Conservation (phyloP, 2,888 invertebrate species). For the Diarsia dahlii region DNA sequence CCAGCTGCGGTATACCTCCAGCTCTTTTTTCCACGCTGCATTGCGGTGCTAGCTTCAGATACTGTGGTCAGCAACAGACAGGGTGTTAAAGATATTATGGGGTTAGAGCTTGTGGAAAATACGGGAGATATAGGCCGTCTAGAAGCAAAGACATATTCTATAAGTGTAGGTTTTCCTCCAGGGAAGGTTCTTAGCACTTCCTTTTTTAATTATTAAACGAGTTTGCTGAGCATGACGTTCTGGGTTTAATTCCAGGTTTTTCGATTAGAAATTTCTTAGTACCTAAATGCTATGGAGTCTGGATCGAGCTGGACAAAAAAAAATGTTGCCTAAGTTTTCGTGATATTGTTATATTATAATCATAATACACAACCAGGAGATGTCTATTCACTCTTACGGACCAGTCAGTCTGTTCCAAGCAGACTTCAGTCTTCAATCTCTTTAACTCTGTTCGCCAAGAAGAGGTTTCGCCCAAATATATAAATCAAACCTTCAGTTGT, state of each 20-base stretch:
- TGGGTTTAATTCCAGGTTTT: neutral
- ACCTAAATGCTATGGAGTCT: neutral
- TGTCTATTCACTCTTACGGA: neutral
- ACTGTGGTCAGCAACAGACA: constrained; percentile 70
- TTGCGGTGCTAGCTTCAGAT: constrained; percentile 85
- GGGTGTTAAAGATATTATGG: neutral
- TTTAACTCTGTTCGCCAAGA: neutral
- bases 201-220: neutral
- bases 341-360: too few species aligned
- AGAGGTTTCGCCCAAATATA: neutral
- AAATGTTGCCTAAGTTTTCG: too few species aligned
- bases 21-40: constrained; percentile 93
- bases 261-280: neutral
- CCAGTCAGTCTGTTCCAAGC: neutral
- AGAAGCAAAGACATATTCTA: neutral
- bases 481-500: neutral
- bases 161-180: neutral
- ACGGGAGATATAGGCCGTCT: neutral
- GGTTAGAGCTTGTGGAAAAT: neutral
- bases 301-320: too few species aligned
- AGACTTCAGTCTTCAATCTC: neutral
- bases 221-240: neutral
- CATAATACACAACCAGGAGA: neutral
- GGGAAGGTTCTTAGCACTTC: neutral
- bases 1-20: constrained; percentile 92